A percentile compares a stretch with the other conserved stretches of the same genome.
Evolutionary conservation across 2,888 invertebrate genomes (phyloP).

Genomic region (Cosmorhoe ocellata): DNA sequence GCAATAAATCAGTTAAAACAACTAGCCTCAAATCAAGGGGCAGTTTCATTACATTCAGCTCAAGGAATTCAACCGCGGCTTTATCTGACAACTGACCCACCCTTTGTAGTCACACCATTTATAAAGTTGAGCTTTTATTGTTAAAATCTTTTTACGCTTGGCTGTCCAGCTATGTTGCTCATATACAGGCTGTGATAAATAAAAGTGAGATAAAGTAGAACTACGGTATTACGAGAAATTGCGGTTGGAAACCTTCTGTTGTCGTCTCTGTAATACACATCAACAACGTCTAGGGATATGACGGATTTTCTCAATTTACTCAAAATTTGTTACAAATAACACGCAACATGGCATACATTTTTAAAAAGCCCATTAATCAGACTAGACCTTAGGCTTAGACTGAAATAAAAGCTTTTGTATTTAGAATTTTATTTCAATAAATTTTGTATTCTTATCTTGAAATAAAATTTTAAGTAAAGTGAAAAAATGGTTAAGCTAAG

Average conservation of each 20-base stretch:
- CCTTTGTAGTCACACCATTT: constrained; percentile 40
- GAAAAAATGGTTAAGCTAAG: too few species aligned
- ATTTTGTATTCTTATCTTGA: too few species aligned
- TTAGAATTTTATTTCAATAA: too few species aligned
- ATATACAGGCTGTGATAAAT: constrained; percentile 21
- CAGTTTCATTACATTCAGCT: constrained; percentile 9
- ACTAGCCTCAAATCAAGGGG: background rate
- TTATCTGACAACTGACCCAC: constrained; percentile 41
- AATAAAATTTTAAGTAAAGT: too few species aligned
- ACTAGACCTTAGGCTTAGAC: too few species aligned
- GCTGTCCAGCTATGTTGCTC: constrained; percentile 29
- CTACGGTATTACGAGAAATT: background rate
- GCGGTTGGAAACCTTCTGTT: too few species aligned
- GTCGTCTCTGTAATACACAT: too few species aligned
- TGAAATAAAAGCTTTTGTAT: too few species aligned
- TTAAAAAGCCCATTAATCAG: too few species aligned
- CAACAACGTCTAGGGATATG: background rate
- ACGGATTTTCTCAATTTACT: too few species aligned
- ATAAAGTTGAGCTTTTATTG: constrained; percentile 39
- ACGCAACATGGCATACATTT: too few species aligned
- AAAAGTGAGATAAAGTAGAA: background rate
- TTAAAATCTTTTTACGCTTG: constrained; percentile 34
- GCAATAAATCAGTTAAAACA: background rate
- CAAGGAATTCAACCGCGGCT: constrained; percentile 20
- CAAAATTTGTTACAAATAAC: too few species aligned